Base-by-base conservation (phyloP, 2,797 vertebrate genomes). In the Girardinus metallicus region DNA sequence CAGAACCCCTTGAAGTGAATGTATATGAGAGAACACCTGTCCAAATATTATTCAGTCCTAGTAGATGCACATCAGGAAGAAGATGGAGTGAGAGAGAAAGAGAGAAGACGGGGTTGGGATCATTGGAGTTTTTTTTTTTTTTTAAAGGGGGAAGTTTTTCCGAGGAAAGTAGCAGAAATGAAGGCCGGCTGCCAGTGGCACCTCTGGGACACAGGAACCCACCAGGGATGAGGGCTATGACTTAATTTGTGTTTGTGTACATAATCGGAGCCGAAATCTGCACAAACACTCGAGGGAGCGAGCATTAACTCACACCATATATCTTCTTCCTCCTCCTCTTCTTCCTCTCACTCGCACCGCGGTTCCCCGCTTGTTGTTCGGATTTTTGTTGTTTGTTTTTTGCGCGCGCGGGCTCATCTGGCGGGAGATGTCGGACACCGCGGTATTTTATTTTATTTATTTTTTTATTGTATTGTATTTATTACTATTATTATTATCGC, bases 11-110 rank as follows among this genome's bases (percentile, higher is more conserved):
- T 85, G 86, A 87, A 89, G 89, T 89, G 53, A 86, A 91, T 88
- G 87, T 91, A 91, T 94, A 93, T 89, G 93, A 92, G 90, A 83
- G 89, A 92, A 88, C 95, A 96, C 95, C 96, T 96, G 96, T 96
- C 95, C 94, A 96, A 96, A 96, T 95, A 96, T 95, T 95, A 95
- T 93, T 77, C 92, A 76, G 92, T 79, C 92, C 90, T 73, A 85
- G 89, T 85, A 90, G 89, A 91, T 87, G 85, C 88, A 90, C 92
- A 86, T 85, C 75, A 80, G 72, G 83, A 78, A 86, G 86, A 83
- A 89, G 84, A 89, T 75, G 26, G 76, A 87, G 85, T 79, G 88
- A 75, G 84, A 86, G 84, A 81, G 88, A 76, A 85, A 55, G 26
- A 55, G 1, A 72, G 83, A 46, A 81, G 88, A 90, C 74, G 62